Evolutionary conservation across 2,113 vertebrate species (phyloP).

Genomic region (Aramus guarauna): DNA sequence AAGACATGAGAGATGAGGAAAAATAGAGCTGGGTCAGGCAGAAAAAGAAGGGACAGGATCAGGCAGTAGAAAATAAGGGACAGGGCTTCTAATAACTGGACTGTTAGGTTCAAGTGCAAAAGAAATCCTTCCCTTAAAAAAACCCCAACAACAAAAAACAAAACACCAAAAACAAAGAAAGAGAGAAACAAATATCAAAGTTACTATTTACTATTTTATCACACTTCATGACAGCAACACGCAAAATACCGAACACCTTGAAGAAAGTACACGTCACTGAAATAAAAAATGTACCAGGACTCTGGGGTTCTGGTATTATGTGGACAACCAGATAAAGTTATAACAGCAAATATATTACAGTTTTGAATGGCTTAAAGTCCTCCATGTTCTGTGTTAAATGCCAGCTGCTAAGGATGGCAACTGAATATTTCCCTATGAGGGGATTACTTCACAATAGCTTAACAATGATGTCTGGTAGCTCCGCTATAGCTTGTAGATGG

Average conservation of each 20-base stretch:
- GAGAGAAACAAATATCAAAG: background rate
- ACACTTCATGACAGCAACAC: background rate
- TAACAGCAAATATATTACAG: background rate
- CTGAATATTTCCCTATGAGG: background rate
- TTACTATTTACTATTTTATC: background rate
- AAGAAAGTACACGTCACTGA: background rate
- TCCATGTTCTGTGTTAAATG: background rate
- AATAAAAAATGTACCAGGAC: background rate
- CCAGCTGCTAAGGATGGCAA: background rate
- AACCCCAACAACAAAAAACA: too few species aligned
- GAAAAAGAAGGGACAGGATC: background rate
- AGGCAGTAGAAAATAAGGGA: background rate
- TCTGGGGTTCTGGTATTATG: background rate
- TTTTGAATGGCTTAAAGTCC: background rate
- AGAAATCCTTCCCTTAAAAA: background rate
- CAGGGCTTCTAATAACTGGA: background rate
- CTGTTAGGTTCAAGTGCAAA: background rate
- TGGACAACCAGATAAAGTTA: background rate
- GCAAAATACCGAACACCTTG: background rate
- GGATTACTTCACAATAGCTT: background rate
- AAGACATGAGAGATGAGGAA: background rate
- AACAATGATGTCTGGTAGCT: background rate
- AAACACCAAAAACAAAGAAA: too few species aligned
- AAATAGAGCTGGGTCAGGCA: background rate
- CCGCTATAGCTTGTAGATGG: background rate